Percentiles rank a stretch among this genome's conserved stretches.
Conservation (phyloP, 2,797 vertebrate genomes). For the Brachymystax lenok region DNA sequence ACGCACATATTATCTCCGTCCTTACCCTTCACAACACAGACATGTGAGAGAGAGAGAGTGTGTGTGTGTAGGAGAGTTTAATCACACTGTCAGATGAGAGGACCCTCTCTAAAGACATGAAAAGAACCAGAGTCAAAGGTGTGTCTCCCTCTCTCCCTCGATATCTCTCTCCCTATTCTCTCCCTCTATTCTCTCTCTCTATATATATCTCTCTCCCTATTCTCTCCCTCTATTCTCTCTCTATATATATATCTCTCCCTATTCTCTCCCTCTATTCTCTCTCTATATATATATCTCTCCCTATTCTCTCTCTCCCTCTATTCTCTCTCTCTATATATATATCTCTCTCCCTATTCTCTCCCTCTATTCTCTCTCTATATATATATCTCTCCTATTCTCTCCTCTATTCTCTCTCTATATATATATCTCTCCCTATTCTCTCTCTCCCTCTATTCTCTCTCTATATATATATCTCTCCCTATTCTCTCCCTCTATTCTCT, state of each 20-base stretch:
- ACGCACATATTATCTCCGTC: slow-evolving; percentile 11
- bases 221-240: too few species aligned
- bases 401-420: background rate
- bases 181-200: background rate
- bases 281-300: background rate
- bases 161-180: background rate
- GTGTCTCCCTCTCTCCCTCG: background rate
- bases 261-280: background rate
- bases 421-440: background rate
- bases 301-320: background rate
- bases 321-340: background rate
- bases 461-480: too few species aligned
- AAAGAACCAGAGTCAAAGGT: background rate
- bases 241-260: background rate
- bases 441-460: too few species aligned
- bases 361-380: background rate
- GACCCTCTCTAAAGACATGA: slow-evolving; percentile 6
- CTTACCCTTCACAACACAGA: slow-evolving; percentile 29
- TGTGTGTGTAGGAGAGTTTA: slow-evolving; percentile 2
- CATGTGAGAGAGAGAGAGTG: background rate
- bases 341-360: background rate
- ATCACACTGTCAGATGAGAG: slow-evolving; percentile 15
- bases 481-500: background rate
- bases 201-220: background rate
- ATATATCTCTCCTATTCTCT: background rate